phyloP scores from a whole-genome alignment of 2,113 vertebrate species.

The Epinephelus moara region DNA sequence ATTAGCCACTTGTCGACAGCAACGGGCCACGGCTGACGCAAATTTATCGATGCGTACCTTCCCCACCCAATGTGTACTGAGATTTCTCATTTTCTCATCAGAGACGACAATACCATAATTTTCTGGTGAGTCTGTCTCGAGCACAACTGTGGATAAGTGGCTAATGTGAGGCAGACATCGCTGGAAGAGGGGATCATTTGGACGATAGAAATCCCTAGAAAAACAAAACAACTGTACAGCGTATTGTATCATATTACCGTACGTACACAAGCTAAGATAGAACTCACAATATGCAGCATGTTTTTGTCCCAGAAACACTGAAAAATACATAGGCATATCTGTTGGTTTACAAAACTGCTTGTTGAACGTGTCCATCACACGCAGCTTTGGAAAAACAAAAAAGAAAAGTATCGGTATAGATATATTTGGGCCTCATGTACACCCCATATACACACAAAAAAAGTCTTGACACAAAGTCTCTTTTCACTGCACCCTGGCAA shows the following conservation, averaged over 20 bases:
- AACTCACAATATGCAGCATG: slow-evolving; percentile 81
- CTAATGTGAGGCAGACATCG: slow-evolving; percentile 32
- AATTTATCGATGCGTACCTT: neutral
- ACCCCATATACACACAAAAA: slow-evolving; percentile 66
- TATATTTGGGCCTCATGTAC: slow-evolving; percentile 64
- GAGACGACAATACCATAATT: neutral
- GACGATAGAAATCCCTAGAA: slow-evolving; percentile 59
- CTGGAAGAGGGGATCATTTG: slow-evolving; percentile 25
- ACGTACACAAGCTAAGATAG: slow-evolving; percentile 82
- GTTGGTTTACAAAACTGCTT: slow-evolving; percentile 74
- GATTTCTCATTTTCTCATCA: neutral
- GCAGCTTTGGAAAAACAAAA: slow-evolving; percentile 66
- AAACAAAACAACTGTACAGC: slow-evolving; percentile 78
- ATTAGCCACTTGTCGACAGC: slow-evolving; percentile 25
- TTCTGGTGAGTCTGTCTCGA: slow-evolving; percentile 16
- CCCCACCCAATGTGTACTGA: neutral
- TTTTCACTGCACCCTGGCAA: slow-evolving; percentile 62
- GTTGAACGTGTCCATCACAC: slow-evolving; percentile 54
- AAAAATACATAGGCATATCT: slow-evolving; percentile 71
- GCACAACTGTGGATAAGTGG: slow-evolving; percentile 27
- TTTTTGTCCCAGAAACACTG: slow-evolving; percentile 79
- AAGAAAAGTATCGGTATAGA: slow-evolving; percentile 46
- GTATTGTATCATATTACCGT: slow-evolving; percentile 75
- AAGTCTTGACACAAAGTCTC: slow-evolving; percentile 62
- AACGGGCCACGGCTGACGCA: neutral